These are phyloP conservation scores for Gulo gulo DNA, from an alignment of 2,113 vertebrate species.

Conservation along the genomic window DNA sequence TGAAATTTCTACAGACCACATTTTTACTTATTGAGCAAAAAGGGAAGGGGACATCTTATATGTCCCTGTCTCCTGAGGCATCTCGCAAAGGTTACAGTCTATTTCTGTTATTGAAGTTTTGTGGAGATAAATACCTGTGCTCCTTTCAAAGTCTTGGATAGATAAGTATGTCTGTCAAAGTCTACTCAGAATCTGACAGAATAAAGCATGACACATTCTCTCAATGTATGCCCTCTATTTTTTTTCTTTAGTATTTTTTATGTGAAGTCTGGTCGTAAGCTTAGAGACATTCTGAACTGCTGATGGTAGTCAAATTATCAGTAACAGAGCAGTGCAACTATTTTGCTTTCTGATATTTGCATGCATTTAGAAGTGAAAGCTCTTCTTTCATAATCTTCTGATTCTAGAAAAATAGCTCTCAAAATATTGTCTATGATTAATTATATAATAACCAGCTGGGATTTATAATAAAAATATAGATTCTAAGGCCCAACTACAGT, in stretches of 20 bases:
- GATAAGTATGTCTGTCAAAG: constrained; percentile 61
- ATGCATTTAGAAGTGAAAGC: not conserved
- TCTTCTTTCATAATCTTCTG: not conserved
- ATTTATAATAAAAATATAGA: not conserved
- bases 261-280: not conserved
- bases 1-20: not conserved
- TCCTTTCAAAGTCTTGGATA: constrained; percentile 48
- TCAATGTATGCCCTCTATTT: not conserved
- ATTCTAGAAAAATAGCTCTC: not conserved
- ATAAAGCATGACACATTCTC: not conserved
- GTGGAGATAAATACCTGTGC: constrained; percentile 48
- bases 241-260: not conserved
- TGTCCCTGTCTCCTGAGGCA: not conserved
- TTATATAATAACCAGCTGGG: not conserved
- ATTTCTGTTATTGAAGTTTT: constrained; percentile 55
- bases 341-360: not conserved
- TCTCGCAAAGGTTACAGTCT: constrained; percentile 51
- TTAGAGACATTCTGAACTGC: not conserved
- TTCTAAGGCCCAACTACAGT: not conserved
- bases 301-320: not conserved
- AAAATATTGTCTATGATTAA: not conserved
- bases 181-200: not conserved
- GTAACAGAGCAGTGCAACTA: not conserved
- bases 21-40: constrained; percentile 21
- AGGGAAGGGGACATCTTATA: not conserved